A percentile compares a stretch with the other conserved stretches of the same genome.
Evolutionary conservation across 2,888 invertebrate genomes (phyloP).

Genomic region (Papilio demoleus): DNA sequence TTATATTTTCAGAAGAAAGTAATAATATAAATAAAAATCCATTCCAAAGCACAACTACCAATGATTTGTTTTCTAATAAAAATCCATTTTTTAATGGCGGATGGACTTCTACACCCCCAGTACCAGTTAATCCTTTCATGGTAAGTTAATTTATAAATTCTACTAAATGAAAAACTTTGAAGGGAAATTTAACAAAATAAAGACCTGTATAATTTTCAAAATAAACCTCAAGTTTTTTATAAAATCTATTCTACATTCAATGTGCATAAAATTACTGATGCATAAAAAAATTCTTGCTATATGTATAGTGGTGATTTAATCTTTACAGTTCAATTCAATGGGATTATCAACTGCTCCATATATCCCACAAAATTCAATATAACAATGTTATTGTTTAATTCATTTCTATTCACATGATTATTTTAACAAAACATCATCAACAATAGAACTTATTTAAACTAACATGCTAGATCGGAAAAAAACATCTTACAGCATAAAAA

Average conservation of each 20-base stretch:
- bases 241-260: no score
- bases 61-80: slow-evolving; percentile 73
- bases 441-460: no score
- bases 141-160: slow-evolving; percentile 54
- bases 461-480: not conserved
- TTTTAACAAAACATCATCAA: not conserved
- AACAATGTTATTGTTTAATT: slow-evolving; percentile 19
- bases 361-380: slow-evolving; percentile 8
- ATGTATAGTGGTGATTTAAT: not conserved
- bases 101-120: slow-evolving; percentile 65
- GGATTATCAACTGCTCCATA: not conserved
- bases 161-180: not conserved
- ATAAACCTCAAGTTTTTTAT: no score
- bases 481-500: not conserved
- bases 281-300: no score
- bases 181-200: no score
- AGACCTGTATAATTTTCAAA: no score
- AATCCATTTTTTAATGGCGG: slow-evolving; percentile 78
- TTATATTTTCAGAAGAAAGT: slow-evolving; percentile 67
- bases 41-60: slow-evolving; percentile 75
- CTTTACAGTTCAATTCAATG: not conserved
- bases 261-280: no score
- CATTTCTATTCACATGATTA: not conserved
- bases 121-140: slow-evolving; percentile 76
- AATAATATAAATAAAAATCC: slow-evolving; percentile 74